Evolutionary conservation across 1,140 invertebrate genomes (phyloP).

Genomic region (Drosophila nigromelanica): DNA sequence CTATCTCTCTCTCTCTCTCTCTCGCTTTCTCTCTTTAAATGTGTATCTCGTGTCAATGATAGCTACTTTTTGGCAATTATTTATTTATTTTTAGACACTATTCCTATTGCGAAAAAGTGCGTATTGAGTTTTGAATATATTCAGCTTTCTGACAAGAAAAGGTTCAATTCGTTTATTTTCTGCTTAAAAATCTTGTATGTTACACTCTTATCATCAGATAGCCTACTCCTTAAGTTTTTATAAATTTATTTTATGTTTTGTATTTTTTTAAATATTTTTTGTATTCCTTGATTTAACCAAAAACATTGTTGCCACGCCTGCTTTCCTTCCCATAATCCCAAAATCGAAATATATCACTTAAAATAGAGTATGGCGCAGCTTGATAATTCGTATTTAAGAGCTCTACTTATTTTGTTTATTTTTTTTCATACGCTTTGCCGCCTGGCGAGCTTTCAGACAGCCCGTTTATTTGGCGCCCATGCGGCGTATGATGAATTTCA

Average conservation of each 20-base stretch:
- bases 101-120: neutral
- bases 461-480: constrained; percentile 40
- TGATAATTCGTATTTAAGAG: neutral
- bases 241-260: too few species aligned
- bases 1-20: neutral
- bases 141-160: too few species aligned
- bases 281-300: too few species aligned
- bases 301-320: too few species aligned
- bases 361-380: neutral
- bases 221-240: too few species aligned
- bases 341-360: too few species aligned
- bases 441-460: constrained; percentile 2
- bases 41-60: constrained; percentile 6
- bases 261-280: too few species aligned
- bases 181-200: too few species aligned
- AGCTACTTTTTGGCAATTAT: neutral
- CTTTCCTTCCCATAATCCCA: too few species aligned
- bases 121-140: neutral
- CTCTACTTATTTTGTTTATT: neutral
- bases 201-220: too few species aligned
- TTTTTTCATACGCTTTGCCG: constrained; percentile 16
- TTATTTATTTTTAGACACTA: neutral
- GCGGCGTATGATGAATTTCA: constrained; percentile 74
- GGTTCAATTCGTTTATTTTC: too few species aligned
- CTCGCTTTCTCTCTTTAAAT: too few species aligned